Base-by-base conservation (phyloP, 2,888 invertebrate genomes). In the Drosophila prostipennis region DNA sequence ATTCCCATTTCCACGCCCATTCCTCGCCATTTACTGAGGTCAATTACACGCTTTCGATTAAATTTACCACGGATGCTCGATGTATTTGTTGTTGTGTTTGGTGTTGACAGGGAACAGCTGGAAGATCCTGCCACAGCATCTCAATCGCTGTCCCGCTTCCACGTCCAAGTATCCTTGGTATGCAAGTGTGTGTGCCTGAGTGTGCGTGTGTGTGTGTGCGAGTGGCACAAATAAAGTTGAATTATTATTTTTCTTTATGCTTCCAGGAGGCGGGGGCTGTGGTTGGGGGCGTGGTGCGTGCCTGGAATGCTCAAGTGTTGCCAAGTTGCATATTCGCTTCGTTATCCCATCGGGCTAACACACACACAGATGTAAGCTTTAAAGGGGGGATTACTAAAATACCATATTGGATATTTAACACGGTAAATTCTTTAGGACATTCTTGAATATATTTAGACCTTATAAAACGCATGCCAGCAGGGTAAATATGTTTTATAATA, bases 221-320 rank as follows among this genome's bases (percentile, higher is more conserved):
- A 83, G 80, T 82, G 82, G 88, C 87, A 87, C 82, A 83, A 83
- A 83, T 83, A 83, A 83, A 83, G 82, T 83, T 83, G 82, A 83
- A 83, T 83, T 83, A 83, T 83, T 83, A 83, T 83, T 83, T 87
- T 83, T 85, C 86, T 83, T 83, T 81, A 78, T 84, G 80, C 76
- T 61, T 58, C 37, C 43, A 16, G 46, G 42, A 23, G 26, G 32
- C 45, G 53, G 40, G 23, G 55, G 23, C 52, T 53, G 68, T 65
- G 56, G 65, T 57, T 39, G 42, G 51, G 65, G 82, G 80, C 74
- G 69, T 78, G 78, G 72, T 74, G 79, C 82, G 82, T 83, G 82
- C 87, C 54, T 55, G 69, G 87, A 79, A 83, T 83, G 56, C 82
- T 72, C 79, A 83, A 83, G 87, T 85, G 87, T 82, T 87, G 75